Evolutionary conservation across 2,888 invertebrate genomes (phyloP), one percentile per base, ranked within the genome.

Genomic region (Copidosoma aretas): DNA sequence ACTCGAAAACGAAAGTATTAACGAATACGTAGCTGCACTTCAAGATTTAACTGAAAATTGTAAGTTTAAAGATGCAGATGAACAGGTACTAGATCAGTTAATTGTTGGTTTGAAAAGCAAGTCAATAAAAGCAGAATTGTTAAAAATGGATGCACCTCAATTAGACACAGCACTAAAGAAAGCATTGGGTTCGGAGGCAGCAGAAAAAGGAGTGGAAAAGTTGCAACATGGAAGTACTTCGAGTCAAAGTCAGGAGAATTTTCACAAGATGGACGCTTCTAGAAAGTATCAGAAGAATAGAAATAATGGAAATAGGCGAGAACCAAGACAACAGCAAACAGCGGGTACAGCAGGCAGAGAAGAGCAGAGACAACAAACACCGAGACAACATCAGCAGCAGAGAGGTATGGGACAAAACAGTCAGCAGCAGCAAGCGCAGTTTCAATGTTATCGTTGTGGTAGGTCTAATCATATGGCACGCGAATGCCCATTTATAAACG

Each of bases 51-150:
- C 72, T n/a, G 43, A 39, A 0, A 51, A 71, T 10, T 71, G 70
- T n/a, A 49, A 56, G 24, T 72, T 72, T 41, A 21, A 41, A 12
- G 51, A 70, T 53, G 19, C 51, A 0, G 56, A 72, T n/a, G 72
- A 72, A 2, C 58, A 54, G 56, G 51, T 72, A 17, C 19, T 61
- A 17, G 70, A 72, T 24, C 72, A 72, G 58, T 10, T 72, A 5
- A 32, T 70, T 17, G 25, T 25, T n/a, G 72, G 70, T 14, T 14
- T 70, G 21, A 32, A 58, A 59, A 68, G 51, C 46, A 68, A 61
- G 49, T 8, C 14, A 1, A 66, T 72, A 1, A 66, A 51, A 21
- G 49, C 57, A 1, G 66, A 64, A 39, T 41, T 72, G 41, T 57
- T 72, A 10, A 64, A 70, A 58, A 65, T 60, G 22, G 68, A 71